These are phyloP conservation scores for Brachyopa scutellaris DNA, from an alignment of 2,888 invertebrate species.

Conservation along the genomic window DNA sequence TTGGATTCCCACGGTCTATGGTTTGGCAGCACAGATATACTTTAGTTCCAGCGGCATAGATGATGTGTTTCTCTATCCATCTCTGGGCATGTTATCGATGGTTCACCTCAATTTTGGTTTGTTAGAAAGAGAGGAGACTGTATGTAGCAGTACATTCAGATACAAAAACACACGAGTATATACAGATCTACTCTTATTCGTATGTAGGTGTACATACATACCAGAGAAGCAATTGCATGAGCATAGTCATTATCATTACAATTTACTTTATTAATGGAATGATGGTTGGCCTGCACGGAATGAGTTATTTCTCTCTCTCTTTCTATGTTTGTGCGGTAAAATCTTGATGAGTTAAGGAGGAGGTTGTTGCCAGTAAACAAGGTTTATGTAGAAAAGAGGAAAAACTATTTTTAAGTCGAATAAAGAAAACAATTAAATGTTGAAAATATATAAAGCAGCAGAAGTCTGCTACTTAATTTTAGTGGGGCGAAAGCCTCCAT, in stretches of 20 bases:
- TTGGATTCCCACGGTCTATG: conserved; percentile 50
- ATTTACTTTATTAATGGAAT: conserved; percentile 42
- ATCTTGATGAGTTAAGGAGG: conserved; percentile 9
- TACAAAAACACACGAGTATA: not conserved
- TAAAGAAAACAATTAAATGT: no score
- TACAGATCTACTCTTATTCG: no score
- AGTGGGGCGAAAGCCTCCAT: no score
- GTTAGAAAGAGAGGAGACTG: not conserved
- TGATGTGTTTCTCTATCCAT: not conserved
- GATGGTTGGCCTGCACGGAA: not conserved
- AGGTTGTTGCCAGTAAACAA: conserved; percentile 14
- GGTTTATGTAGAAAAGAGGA: no score
- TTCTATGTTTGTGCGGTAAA: conserved; percentile 2
- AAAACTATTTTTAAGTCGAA: no score
- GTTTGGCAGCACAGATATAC: conserved; percentile 9
- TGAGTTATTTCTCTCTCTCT: not conserved
- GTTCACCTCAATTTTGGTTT: conserved; percentile 26
- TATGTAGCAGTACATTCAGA: not conserved
- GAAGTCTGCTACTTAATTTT: no score
- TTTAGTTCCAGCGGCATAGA: not conserved
- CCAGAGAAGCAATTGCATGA: conserved; percentile 9
- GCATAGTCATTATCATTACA: conserved; percentile 41
- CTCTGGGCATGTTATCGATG: conserved; percentile 15
- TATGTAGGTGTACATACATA: not conserved
- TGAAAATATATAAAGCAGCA: no score